Evolutionary conservation across 2,113 vertebrate species (phyloP).

Genomic region (Leptobrachium leishanense): DNA sequence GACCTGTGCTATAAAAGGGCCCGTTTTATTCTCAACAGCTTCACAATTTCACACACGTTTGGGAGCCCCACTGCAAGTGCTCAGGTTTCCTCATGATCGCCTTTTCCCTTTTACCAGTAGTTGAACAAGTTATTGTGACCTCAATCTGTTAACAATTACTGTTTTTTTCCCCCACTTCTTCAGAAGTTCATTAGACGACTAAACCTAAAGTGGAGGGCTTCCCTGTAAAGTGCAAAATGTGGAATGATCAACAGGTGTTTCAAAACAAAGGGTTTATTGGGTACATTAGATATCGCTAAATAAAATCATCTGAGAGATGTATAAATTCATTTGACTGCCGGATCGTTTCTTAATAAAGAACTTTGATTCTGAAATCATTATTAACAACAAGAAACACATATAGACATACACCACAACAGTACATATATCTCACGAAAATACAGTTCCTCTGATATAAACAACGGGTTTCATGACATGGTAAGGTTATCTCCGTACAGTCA

Average conservation of each 20-base stretch:
- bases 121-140: neutral
- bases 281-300: neutral
- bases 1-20: neutral
- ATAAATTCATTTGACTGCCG: neutral
- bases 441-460: too few species aligned
- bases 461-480: too few species aligned
- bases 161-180: neutral
- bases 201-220: neutral
- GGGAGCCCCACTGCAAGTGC: neutral
- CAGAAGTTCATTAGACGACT: neutral
- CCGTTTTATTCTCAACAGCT: neutral
- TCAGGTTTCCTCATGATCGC: neutral
- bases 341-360: too few species aligned
- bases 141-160: neutral
- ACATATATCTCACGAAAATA: too few species aligned
- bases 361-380: too few species aligned
- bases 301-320: neutral
- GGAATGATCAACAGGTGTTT: neutral
- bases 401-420: too few species aligned
- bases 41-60: neutral
- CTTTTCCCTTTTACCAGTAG: neutral
- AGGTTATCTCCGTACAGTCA: too few species aligned
- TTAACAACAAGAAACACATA: too few species aligned
- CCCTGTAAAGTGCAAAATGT: neutral
- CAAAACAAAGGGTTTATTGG: neutral